A percentile compares a stretch with the other conserved stretches of the same genome.
Conservation (phyloP, 1,140 invertebrate species). For the Ptiloglossa arizonensis region DNA sequence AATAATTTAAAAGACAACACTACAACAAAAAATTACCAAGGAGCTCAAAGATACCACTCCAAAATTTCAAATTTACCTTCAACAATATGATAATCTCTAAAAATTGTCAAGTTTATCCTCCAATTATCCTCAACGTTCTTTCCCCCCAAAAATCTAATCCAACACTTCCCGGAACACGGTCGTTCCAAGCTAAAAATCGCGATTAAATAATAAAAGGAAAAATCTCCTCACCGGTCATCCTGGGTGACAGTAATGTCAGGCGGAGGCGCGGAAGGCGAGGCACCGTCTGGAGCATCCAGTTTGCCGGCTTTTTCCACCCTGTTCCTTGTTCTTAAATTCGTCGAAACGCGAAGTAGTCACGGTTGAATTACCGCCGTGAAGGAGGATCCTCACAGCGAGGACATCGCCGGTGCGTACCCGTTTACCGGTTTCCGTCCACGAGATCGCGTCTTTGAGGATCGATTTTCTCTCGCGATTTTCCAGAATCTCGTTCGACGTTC, state of each 20-base stretch:
- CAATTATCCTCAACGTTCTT: too few species aligned
- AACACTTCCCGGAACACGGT: too few species aligned
- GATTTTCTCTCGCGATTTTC: background rate
- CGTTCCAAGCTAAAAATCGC: background rate
- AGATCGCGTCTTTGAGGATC: background rate
- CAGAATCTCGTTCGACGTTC: background rate
- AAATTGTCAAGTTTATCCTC: too few species aligned
- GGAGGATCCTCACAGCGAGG: conserved; percentile 25
- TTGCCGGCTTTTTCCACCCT: conserved; percentile 76
- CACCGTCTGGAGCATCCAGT: conserved; percentile 81
- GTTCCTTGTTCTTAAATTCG: conserved; percentile 35
- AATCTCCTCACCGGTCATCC: conserved; percentile 77
- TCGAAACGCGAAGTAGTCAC: conserved; percentile 4
- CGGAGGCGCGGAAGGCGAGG: conserved; percentile 77
- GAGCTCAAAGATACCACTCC: too few species aligned
- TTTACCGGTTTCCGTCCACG: background rate
- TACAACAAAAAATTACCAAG: too few species aligned
- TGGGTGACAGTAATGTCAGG: conserved; percentile 81
- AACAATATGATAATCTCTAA: too few species aligned
- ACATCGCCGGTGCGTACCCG: conserved; percentile 11
- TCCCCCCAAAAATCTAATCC: too few species aligned
- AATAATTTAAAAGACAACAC: too few species aligned
- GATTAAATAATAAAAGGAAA: conserved; percentile 38
- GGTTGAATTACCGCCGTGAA: background rate
- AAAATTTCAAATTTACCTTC: too few species aligned